These are phyloP conservation scores for Leptodactylus fuscus DNA, from an alignment of 2,113 vertebrate species.

Conservation along the genomic window DNA sequence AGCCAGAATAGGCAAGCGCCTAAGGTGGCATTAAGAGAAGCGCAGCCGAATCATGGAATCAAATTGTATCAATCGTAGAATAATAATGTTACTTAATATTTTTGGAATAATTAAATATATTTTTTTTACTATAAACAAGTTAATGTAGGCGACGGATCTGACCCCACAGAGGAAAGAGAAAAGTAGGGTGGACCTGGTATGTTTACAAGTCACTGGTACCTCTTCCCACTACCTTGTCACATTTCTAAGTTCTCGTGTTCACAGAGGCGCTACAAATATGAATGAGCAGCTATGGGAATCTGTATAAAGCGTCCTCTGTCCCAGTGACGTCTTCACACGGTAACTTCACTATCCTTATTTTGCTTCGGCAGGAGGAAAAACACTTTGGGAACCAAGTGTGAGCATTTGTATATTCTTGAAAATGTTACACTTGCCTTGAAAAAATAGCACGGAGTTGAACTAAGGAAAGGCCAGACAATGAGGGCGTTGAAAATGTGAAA, in stretches of 20 bases:
- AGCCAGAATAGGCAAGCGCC: no score
- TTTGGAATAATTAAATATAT: no score
- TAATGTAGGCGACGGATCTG: not conserved
- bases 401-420: slow-evolving; percentile 39
- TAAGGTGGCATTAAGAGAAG: no score
- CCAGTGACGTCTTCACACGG: slow-evolving; percentile 44
- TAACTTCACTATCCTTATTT: slow-evolving; percentile 53
- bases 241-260: slow-evolving; percentile 41
- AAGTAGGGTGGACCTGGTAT: slow-evolving; percentile 35
- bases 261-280: slow-evolving; percentile 28
- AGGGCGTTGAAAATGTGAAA: slow-evolving; percentile 2
- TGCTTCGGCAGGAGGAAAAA: slow-evolving; percentile 30
- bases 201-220: slow-evolving; percentile 30
- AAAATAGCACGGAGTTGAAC: not conserved
- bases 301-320: slow-evolving; percentile 55
- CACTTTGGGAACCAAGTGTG: slow-evolving; percentile 50
- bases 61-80: no score
- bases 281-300: not conserved
- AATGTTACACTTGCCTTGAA: slow-evolving; percentile 32
- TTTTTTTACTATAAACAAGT: not conserved
- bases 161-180: slow-evolving; percentile 9
- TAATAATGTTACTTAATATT: no score
- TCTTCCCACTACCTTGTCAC: slow-evolving; percentile 43
- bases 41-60: no score
- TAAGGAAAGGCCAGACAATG: slow-evolving; percentile 12